A percentile compares a stretch with the other conserved stretches of the same genome.
Conservation (phyloP, 2,113 vertebrate species). For the Thalassarche chlororhynchos region DNA sequence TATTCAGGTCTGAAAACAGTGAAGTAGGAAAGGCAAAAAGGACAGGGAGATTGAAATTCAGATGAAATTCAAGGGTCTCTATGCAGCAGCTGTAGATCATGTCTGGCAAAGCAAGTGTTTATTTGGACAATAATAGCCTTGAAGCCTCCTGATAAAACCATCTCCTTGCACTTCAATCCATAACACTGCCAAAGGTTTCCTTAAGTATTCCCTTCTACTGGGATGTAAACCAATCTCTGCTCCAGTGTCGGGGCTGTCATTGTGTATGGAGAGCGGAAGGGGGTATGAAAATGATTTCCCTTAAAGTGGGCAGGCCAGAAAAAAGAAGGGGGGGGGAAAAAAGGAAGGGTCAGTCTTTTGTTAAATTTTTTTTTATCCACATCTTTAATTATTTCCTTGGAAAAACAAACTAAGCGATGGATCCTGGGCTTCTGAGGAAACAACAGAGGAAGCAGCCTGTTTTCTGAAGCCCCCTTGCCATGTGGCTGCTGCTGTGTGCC, state of each 20-base stretch:
- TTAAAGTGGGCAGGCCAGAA: neutral
- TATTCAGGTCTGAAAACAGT: conserved; percentile 24
- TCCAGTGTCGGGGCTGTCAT: neutral
- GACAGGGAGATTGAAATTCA: neutral
- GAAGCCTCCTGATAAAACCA: conserved; percentile 57
- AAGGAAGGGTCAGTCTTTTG: conserved; percentile 40
- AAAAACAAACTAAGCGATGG: conserved; percentile 72
- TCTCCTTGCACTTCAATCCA: conserved; percentile 67
- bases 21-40: neutral
- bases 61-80: conserved; percentile 4
- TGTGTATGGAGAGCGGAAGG: neutral
- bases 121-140: conserved; percentile 59
- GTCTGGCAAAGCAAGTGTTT: conserved; percentile 15
- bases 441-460: conserved; percentile 73
- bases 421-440: conserved; percentile 61
- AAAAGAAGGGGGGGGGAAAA: neutral
- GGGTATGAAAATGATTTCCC: conserved; percentile 66
- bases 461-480: conserved; percentile 62
- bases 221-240: conserved; percentile 72
- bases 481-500: conserved; percentile 57
- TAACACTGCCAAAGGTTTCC: conserved; percentile 67
- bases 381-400: conserved; percentile 84
- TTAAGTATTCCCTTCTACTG: conserved; percentile 54
- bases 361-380: conserved; percentile 46
- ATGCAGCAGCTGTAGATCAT: conserved; percentile 15